Evolutionary conservation across 2,797 vertebrate genomes (phyloP).

Genomic region (Clangula hyemalis): DNA sequence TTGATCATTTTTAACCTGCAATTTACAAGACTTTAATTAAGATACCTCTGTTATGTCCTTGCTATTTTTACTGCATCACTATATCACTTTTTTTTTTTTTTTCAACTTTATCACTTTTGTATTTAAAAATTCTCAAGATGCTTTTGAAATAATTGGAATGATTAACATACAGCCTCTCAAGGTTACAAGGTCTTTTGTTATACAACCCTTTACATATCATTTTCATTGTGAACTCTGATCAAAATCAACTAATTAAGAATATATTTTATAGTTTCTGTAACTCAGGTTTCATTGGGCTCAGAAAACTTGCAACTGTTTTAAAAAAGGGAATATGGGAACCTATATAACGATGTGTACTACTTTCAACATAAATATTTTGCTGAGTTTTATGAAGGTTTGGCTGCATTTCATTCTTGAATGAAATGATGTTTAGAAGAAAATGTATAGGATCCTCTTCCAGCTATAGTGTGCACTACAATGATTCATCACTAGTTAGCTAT

Average conservation of each 20-base stretch:
- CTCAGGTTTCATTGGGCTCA: background rate
- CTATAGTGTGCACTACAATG: background rate
- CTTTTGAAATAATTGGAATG: constrained; percentile 20
- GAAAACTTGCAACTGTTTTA: background rate
- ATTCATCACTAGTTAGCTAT: background rate
- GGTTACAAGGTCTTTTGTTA: background rate
- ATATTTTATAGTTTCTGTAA: background rate
- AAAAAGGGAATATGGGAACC: background rate
- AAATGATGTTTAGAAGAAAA: background rate
- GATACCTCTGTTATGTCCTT: background rate
- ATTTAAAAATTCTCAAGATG: constrained; percentile 8
- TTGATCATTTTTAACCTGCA: background rate
- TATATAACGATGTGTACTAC: background rate
- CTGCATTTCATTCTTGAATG: background rate
- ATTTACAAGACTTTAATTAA: constrained; percentile 32
- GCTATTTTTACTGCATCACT: background rate
- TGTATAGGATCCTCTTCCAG: background rate
- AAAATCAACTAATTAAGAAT: constrained; percentile 4
- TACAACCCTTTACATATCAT: background rate
- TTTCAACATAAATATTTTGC: background rate
- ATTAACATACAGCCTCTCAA: constrained; percentile 50
- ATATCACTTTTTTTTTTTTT: background rate
- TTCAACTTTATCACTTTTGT: background rate
- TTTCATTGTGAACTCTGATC: background rate
- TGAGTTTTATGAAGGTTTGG: background rate